Evolutionary conservation across 2,113 vertebrate species (phyloP).

Genomic region (Gnathonemus echidnorhynchus): DNA sequence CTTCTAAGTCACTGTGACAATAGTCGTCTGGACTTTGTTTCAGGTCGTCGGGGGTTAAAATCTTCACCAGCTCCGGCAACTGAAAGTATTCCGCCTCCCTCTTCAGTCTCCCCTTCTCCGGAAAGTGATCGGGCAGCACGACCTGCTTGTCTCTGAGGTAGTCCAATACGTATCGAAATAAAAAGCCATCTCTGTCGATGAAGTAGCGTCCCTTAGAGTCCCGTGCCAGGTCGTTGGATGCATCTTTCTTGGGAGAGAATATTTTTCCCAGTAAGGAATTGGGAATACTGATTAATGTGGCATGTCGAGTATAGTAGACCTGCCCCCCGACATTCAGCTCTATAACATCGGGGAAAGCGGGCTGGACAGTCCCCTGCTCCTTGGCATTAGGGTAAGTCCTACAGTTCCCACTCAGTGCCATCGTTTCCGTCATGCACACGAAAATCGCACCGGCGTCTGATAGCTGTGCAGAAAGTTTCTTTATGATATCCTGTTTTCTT

Average conservation of each 20-base stretch:
- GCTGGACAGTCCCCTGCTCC: conserved; percentile 70
- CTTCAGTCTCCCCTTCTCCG: conserved; percentile 85
- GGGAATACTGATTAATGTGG: conserved; percentile 81
- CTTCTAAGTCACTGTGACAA: conserved; percentile 82
- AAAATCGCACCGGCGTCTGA: not conserved
- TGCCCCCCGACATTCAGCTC: conserved; percentile 97
- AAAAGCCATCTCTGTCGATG: conserved; percentile 93
- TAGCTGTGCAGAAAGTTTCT: not conserved
- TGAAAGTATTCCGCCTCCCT: conserved; percentile 95
- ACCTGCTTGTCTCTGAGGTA: conserved; percentile 96
- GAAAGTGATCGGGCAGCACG: conserved; percentile 95
- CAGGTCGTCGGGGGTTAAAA: conserved; percentile 74
- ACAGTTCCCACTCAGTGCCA: conserved; percentile 94
- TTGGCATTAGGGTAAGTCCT: conserved; percentile 77
- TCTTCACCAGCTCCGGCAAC: conserved; percentile 83
- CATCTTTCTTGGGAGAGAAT: conserved; percentile 85
- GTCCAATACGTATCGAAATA: conserved; percentile 96
- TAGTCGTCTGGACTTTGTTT: conserved; percentile 79
- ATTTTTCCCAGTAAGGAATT: conserved; percentile 91
- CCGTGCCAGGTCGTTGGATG: conserved; percentile 78
- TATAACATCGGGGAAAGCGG: conserved; percentile 81
- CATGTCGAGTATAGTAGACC: conserved; percentile 91
- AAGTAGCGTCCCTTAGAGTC: conserved; percentile 94
- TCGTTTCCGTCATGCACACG: conserved; percentile 45
- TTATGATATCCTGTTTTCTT: not conserved